Conservation (phyloP, 92 coral and sea anemone genomes). For the Scolanthus callimorphus region DNA sequence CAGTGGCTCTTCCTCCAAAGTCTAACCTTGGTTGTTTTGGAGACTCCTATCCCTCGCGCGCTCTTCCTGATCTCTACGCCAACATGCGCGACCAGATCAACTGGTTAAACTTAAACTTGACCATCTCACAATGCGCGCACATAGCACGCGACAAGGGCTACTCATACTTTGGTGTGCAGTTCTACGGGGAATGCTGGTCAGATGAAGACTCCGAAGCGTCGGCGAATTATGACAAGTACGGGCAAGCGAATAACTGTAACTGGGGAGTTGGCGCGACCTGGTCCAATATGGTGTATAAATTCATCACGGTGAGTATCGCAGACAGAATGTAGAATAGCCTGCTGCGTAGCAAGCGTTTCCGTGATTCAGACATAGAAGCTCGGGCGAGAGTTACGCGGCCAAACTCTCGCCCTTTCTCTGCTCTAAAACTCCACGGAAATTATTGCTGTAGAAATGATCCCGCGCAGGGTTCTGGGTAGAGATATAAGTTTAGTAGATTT, state of each 20-base stretch:
- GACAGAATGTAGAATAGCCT: background rate
- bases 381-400: too few species aligned
- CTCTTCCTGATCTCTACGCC: constrained; percentile 15
- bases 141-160: constrained; percentile 46
- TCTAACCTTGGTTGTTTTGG: constrained; percentile 36
- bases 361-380: too few species aligned
- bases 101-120: constrained; percentile 40
- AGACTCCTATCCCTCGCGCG: constrained; percentile 7
- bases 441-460: too few species aligned
- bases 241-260: constrained; percentile 24
- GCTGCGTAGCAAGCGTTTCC: too few species aligned
- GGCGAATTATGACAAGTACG: constrained; percentile 8
- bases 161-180: constrained; percentile 54
- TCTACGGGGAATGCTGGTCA: constrained; percentile 61
- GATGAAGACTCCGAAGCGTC: constrained; percentile 6
- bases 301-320: constrained; percentile 19
- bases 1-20: constrained; percentile 28
- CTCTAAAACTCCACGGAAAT: too few species aligned
- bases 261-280: constrained; percentile 43
- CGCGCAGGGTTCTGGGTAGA: too few species aligned
- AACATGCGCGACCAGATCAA: constrained; percentile 47
- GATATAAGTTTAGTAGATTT: too few species aligned
- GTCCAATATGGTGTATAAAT: constrained; percentile 41
- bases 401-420: too few species aligned
- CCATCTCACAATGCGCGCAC: constrained; percentile 53